A percentile compares a stretch with the other conserved stretches of the same genome.
Evolutionary conservation across 1,140 invertebrate genomes (phyloP).

Genomic region (Drosophila takahashii): DNA sequence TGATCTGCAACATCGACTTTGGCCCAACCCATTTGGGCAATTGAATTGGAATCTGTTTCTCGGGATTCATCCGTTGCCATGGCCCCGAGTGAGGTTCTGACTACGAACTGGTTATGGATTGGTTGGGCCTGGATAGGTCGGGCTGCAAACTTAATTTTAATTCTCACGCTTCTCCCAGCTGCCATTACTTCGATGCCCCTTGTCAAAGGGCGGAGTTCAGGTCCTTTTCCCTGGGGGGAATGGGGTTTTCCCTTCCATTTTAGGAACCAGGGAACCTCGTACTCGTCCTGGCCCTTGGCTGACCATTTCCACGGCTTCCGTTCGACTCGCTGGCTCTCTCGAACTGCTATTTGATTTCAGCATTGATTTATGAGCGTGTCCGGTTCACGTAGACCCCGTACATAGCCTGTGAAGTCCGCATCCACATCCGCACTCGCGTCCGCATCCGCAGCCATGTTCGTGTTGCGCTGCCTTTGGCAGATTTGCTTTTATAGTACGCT

Average conservation of each 20-base stretch:
- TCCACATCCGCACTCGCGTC: constrained; percentile 11
- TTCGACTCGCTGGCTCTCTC: constrained; percentile 15
- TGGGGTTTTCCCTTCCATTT: background rate
- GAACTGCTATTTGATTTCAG: constrained; percentile 82
- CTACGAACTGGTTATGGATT: constrained; percentile 15
- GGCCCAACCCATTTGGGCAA: constrained; percentile 15
- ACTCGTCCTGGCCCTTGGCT: constrained; percentile 41
- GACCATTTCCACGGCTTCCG: constrained; percentile 76
- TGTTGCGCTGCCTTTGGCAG: constrained; percentile 65
- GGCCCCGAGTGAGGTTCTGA: constrained; percentile 14
- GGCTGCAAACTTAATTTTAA: constrained; percentile 74
- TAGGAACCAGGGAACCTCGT: background rate
- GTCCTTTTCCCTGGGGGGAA: background rate
- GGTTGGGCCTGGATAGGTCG: constrained; percentile 1
- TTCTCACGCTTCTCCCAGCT: constrained; percentile 68
- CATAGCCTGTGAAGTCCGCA: constrained; percentile 40
- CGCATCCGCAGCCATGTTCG: constrained; percentile 36
- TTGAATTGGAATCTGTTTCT: constrained; percentile 29
- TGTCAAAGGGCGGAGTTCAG: constrained; percentile 57
- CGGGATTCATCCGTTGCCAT: background rate
- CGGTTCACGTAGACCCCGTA: constrained; percentile 68
- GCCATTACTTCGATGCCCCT: constrained; percentile 61
- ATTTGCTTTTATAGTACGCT: constrained; percentile 61
- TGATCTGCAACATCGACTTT: constrained; percentile 12
- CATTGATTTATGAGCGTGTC: constrained; percentile 82